Evolutionary conservation across 1,140 invertebrate species (phyloP), one percentile per base, ranked within the genome.

Genomic region (Anoplophora glabripennis): DNA sequence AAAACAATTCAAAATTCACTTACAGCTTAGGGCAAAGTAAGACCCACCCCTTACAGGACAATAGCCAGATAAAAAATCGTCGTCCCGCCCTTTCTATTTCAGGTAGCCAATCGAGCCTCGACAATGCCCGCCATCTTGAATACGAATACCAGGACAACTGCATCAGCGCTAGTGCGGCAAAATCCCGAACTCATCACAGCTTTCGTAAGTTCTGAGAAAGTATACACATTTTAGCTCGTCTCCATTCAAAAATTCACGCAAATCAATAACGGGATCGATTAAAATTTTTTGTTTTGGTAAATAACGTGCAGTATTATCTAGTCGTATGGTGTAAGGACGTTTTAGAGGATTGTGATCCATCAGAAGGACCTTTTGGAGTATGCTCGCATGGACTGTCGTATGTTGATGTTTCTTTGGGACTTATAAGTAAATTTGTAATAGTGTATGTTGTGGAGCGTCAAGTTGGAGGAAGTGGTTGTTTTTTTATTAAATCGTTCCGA

Each of bases 201-300:
- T 62, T 66, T 61, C 63, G 47, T 59, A 35, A 44, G 49, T 66
- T 53, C 61, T 61, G 38, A 53, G 35, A 57, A 42, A 53, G 57
- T 42, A 56, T 56, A 60, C 62, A 61, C 68, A 65, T 48, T 63
- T 63, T 53, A 47, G 35, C 46, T 41, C 57, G 55, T 40, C 55
- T 59, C 55, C 61, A 42, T 45, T 36, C 48, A 34, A 61, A 68
- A 66, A 67, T 58, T 60, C 63, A 63, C 60, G 66, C 38, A 63
- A 68, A 70, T 71, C 69, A 63, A 71, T 68, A 47, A 36, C 11
- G 63, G 61, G 64, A 70, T 70, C 68, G 60, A 70, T 70, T 51
- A n/a, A 58, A 61, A 66, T 59, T 61, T 56, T 47, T 56, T 53
- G 49, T 63, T 63, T 57, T 57, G 21, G 34, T 9, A 36, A 38